These are phyloP conservation scores for Perognathus longimembris DNA, from an alignment of 2,113 vertebrate genomes.

Conservation along the genomic window DNA sequence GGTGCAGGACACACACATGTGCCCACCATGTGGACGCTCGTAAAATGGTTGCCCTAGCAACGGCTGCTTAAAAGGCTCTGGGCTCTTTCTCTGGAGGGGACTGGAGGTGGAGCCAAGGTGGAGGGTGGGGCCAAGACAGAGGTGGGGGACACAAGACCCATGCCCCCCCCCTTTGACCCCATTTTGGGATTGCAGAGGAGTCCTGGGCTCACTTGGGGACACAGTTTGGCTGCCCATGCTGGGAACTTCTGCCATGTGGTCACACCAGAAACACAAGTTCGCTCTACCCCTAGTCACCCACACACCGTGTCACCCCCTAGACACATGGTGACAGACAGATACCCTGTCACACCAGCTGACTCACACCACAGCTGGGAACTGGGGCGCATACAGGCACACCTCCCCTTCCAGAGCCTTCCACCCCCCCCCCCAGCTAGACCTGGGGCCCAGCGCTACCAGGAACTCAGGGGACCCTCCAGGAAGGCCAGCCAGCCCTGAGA, in stretches of 20 bases:
- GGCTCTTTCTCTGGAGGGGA: background rate
- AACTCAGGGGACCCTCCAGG: background rate
- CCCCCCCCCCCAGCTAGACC: background rate
- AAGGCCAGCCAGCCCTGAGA: background rate
- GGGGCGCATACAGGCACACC: background rate
- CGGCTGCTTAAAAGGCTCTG: slow-evolving; percentile 40
- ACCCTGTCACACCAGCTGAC: slow-evolving; percentile 10
- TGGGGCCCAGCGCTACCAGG: background rate
- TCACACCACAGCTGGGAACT: background rate
- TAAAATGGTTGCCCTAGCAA: slow-evolving; percentile 65
- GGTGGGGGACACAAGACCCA: background rate
- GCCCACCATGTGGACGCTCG: slow-evolving; percentile 76
- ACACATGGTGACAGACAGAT: background rate
- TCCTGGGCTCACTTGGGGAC: background rate
- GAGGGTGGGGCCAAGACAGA: background rate
- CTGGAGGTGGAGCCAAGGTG: background rate
- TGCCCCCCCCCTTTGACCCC: background rate
- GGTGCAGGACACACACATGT: slow-evolving; percentile 73
- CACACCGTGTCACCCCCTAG: background rate
- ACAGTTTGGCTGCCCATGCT: background rate
- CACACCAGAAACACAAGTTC: background rate
- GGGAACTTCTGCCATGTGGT: background rate
- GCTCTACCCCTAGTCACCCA: background rate
- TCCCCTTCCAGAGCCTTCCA: background rate
- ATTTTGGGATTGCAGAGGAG: background rate